Evolutionary conservation across 2,888 invertebrate species (phyloP), one percentile per base, ranked within the genome.

Genomic region (Polyommatus iphigenia): DNA sequence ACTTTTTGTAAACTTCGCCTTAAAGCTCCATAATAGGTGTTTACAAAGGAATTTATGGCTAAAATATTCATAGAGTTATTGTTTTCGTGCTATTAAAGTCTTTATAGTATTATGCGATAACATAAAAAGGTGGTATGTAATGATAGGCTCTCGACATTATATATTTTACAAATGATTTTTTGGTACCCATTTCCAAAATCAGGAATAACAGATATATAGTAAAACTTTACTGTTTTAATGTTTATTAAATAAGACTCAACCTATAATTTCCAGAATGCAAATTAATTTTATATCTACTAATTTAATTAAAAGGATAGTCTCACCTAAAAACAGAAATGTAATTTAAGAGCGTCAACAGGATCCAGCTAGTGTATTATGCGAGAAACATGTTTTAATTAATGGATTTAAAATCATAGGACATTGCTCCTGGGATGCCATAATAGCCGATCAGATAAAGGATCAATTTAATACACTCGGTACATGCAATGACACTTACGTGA

Each of bases 401-500:
- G 32, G 29, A 50, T 75, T 54, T 54, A 29, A 50, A 75, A 54
- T 29, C 75, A 73, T 46, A 29, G 75, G 20, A 15, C 32, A 75
- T 54, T 75, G 75, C 75, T 15, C 24, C 54, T 75, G 24, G 29
- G 50, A 75, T 75, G 32, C 75, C 54, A 75, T 75, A 54, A 73
- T 18, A 50, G 29, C 7, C 50, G 75, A 75, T 18, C 75, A 54
- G 75, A 75, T 75, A 75, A 75, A 73, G 73, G 29, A 77, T 78
- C 72, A 78, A 46, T 73, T 78, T 78, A 62, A 78, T 75, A 78
- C 59, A 73, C 72, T 77, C 36, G 41, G 36, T 62, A 78, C 73
- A 78, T 59, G 73, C 77, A 78, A 73, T 73, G 59, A 78, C 77
- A 73, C 77, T 78, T 78, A 78, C 57, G 77, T 59, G 72, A 78